These are phyloP conservation scores for Myiotriccus ornatus DNA, from an alignment of 2,797 vertebrate genomes.

Conservation along the genomic window DNA sequence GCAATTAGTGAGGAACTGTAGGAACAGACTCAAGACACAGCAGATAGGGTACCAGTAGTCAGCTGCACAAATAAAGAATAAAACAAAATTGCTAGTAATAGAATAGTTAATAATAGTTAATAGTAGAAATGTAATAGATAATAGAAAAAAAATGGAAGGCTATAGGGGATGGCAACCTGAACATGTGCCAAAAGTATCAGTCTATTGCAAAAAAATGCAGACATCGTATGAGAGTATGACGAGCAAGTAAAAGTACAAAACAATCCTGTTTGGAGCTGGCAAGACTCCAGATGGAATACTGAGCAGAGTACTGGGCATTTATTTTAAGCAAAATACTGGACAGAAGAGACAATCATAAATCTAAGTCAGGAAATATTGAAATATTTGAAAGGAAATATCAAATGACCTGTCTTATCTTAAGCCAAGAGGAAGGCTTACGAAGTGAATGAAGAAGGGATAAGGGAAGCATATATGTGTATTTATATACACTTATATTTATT, in stretches of 20 bases:
- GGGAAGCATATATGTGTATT: background rate
- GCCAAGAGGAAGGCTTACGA: background rate
- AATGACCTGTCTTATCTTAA: background rate
- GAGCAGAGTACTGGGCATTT: background rate
- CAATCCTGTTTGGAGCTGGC: background rate
- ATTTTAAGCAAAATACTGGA: background rate
- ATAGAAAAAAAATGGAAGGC: background rate
- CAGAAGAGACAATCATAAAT: background rate
- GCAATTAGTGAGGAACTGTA: background rate
- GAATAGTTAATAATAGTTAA: background rate
- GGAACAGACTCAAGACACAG: background rate
- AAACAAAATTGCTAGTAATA: background rate
- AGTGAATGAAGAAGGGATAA: background rate
- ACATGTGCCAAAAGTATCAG: background rate
- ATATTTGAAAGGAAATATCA: background rate
- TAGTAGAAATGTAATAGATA: background rate
- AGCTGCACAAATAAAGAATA: background rate
- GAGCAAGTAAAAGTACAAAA: background rate
- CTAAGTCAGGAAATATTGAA: background rate
- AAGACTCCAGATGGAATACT: background rate
- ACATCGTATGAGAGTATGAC: accelerated
- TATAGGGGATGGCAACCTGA: background rate
- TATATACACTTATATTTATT: background rate
- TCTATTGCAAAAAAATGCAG: background rate
- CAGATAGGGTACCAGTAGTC: background rate